Base-by-base conservation (phyloP, 1,140 invertebrate species). In the Brachionus sp. region DNA sequence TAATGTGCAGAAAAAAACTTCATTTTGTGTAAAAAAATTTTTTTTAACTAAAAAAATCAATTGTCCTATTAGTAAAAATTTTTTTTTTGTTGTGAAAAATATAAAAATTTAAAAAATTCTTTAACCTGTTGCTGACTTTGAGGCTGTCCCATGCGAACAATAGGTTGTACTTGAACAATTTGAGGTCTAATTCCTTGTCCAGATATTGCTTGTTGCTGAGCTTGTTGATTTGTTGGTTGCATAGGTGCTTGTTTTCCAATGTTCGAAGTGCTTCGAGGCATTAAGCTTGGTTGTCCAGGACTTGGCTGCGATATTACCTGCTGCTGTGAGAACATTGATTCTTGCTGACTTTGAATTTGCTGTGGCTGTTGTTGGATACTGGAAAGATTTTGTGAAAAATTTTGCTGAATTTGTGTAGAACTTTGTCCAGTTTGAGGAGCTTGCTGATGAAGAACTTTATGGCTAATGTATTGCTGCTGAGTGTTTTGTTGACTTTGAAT, bases 241-340 rank as follows among this genome's bases (percentile, higher is more conserved):
- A 5, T 13, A 3, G 50, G 5, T 13, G 57, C 35, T 62, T 62
- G 46, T 35, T 80, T 57, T 46, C 70, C 70, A 13, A 75, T 75
- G 25, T 75, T 75, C 10, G 70, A 75, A 12, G 39, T 44, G 3
- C 7, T 50, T 35, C 62, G 2, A n/a, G 35, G 46, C 50, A 80
- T 80, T 5, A 42, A 25, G 16, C 9, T 57, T 66, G 53, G 77
- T 7, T 80, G 77, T n/a, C 39, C 16, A 3, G 33, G 46, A 53
- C 44, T 78, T 25, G 75, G 39, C 46, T 78, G 75, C 10, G 44
- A 37, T 35, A 50, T 37, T n/a, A 78, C 53, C 25, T 57, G 77
- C 33, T 80, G 77, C n/a, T 80, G 50, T 13, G 46, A 25, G 23
- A 42, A 57, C 16, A 66, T 80, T n/a, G n/a, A n/a, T 42, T 80